Evolutionary conservation across 2,113 vertebrate genomes (phyloP), one percentile per base, ranked within the genome.

Genomic region (Seriola quinqueradiata): DNA sequence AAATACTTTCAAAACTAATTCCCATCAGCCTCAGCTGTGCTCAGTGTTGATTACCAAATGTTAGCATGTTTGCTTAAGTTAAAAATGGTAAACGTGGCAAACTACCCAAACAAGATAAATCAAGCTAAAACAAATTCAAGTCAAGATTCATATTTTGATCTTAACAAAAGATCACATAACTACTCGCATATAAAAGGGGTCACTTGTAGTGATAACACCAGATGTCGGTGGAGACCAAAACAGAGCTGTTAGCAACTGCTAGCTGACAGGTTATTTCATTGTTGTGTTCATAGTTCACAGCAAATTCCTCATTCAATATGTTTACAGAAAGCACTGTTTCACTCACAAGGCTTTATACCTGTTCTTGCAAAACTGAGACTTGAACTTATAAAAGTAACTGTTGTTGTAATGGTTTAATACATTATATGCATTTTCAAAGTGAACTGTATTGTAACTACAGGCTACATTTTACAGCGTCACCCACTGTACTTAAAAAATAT

Each of bases 311-410:
- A 54, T 59, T 74, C 4, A 50, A 0, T 54, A 19, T 25, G 25
- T 73, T 74, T 5, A 70, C 50, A 82, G 73, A 75, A 77, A 79
- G 78, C 54, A 61, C 25, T 6, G 19, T 48, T 76, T 48, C 38
- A 57, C 61, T 76, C 57, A 40, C 42, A 17, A 28, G 48, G 69
- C 46, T 44, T 54, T 25, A 9, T n/a, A n/a, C n/a, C 25, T 48
- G 12, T 46, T 23, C 5, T 65, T 44, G 19, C 3, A 50, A 16
- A 77, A 5, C 1, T 23, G n/a, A 57, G 9, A 12, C 11, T 12
- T 25, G 21, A 68, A 32, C 17, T 4, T 54, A 0, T 25, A 32
- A 21, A 64, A 55, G 11, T 8, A 25, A 9, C 9, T n/a, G 19
- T 0, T 48, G 13, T 17, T 17, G n/a, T 58, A 42, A 40, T 84